Evolutionary conservation across 1,140 invertebrate species (phyloP).

Genomic region (Trissolcus basalis): DNA sequence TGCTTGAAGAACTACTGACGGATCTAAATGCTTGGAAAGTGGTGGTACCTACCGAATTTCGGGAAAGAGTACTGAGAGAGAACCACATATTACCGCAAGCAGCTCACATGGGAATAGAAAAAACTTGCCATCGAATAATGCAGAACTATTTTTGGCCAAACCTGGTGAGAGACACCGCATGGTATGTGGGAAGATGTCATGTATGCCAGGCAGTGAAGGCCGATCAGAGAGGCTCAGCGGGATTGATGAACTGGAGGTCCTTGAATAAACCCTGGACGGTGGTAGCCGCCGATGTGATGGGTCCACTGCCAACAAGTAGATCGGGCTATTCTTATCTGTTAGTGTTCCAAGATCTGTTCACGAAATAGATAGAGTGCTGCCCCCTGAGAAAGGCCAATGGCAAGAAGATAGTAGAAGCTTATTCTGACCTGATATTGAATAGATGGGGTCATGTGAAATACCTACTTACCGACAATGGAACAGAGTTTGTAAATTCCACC

Average conservation of each 20-base stretch:
- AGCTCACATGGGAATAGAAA: constrained; percentile 65
- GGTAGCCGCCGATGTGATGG: constrained; percentile 61
- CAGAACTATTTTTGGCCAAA: constrained; percentile 38
- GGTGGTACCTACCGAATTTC: too few species aligned
- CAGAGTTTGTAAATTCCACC: too few species aligned
- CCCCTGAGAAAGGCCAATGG: constrained; percentile 12
- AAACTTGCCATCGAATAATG: constrained; percentile 49
- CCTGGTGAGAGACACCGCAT: constrained; percentile 29
- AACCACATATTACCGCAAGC: constrained; percentile 7
- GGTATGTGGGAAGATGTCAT: constrained; percentile 35
- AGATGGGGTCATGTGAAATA: constrained; percentile 20
- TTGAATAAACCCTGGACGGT: constrained; percentile 51
- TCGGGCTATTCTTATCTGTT: constrained; percentile 62
- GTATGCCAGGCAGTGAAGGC: constrained; percentile 59
- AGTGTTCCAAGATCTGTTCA: constrained; percentile 65
- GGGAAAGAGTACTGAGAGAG: too few species aligned
- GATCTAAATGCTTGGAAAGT: too few species aligned
- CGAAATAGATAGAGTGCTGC: constrained; percentile 48
- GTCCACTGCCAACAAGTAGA: constrained; percentile 58
- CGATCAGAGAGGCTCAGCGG: constrained; percentile 39
- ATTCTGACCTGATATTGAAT: background rate
- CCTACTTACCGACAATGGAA: constrained; percentile 53
- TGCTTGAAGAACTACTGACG: too few species aligned
- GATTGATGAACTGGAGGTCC: constrained; percentile 49
- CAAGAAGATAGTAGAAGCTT: background rate